Evolutionary conservation across 2,113 vertebrate genomes (phyloP), one percentile per base, ranked within the genome.

Genomic region (Passer domesticus): DNA sequence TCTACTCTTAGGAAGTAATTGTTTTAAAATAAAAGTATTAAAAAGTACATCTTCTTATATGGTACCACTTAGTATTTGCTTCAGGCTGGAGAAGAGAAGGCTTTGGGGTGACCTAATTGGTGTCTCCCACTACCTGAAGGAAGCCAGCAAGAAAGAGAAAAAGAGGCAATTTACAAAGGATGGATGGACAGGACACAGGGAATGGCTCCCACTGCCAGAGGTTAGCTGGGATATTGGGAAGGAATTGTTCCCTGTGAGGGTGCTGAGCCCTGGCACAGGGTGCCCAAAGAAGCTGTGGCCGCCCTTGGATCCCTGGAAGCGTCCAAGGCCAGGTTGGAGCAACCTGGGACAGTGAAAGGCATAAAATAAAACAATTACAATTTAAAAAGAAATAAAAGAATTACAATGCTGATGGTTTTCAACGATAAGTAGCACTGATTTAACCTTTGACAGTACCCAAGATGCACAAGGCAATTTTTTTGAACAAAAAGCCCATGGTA

Each of bases 171-270:
- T 46, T 10, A 13, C 12, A 55, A 35, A 17, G 25, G 30, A 19
- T 62, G 47, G 24, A 83, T 3, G 2, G 39, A 47, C 24, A 68
- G 30, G 30, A 62, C 47, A 62, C 3, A 3, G 9, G 39, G 13
- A 82, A 47, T 47, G 55, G 62, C 21, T 37, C 4, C 3, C 27
- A 44, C 13, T 52, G 22, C 6, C 60, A 59, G 17, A 52, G 37
- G 33, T 0, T 4, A 1, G 33, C 1, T 37, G 60, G 44, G 53
- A 60, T 11, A 16, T 1, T 19, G 25, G 39, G 30, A 9, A 41
- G 33, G 1, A 68, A 83, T 41, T 3, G 0, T 6, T 47, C 6
- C 6, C 21, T 62, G 16, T 1, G 41, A 83, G 55, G 28, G 30
- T 27, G 41, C 0, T 0, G 0, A 75, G 9, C 39, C 23, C 52